Base-by-base conservation (phyloP, 1,140 invertebrate species). In the Nomia melanderi region DNA sequence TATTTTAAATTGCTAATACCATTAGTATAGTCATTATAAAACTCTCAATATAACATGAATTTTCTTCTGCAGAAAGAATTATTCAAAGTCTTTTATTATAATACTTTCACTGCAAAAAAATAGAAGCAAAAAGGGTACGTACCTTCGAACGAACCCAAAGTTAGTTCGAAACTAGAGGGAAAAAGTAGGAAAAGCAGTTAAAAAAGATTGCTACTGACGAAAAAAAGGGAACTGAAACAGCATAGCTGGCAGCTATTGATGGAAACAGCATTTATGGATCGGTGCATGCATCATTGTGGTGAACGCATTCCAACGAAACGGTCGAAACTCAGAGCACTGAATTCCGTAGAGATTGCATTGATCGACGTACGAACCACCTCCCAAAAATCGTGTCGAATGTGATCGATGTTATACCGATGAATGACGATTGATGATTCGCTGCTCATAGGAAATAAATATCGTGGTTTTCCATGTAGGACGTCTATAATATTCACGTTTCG, bases 361-460 rank as follows among this genome's bases (percentile, higher is more conserved):
- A 70, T 65, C 63, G 59, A 44, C 36, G 53, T 17, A n/a, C 33
- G 39, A 12, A n/a, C 39, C 41, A 50, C 23, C 33, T 64, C 65
- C 29, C 27, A 67, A 83, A 82, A 83, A 83, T 78, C 79, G 39
- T n/a, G 29, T 64, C 36, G 7, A 27, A 50, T 41, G 70, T 78
- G 66, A 78, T 78, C 50, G 63, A 81, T 57, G 69, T 77, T 81
- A 25, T 44, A 36, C 64, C 63, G 57, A 56, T 39, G 53, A 50
- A 83, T 83, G 57, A 83, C 75, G 79, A 83, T 81, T 81, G 78
- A 83, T 83, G 62, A 82, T 41, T 12, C 56, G 14, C 14, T 31
- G 59, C 14, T 59, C 41, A 27, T 53, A 29, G 1, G 20, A 60
- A 73, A 82, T 73, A 83, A 82, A 81, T 47, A 71, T 39, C 56